Evolutionary conservation across 2,797 vertebrate species (phyloP), one percentile per base, ranked within the genome.

Genomic region (Pseudomugil tenellus): DNA sequence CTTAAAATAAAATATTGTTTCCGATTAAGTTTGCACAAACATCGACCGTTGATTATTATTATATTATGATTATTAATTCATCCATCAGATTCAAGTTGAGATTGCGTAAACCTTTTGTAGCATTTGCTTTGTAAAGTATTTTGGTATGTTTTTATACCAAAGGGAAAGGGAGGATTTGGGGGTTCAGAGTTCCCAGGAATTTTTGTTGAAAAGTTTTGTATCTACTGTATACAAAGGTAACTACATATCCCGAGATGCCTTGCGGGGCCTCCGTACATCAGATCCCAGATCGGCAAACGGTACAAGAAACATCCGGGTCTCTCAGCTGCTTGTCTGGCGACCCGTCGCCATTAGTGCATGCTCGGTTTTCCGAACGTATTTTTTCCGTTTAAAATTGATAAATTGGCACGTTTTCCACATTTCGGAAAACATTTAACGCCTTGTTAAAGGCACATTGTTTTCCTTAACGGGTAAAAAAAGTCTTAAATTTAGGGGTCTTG

Each of bases 311-410:
- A 96, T 97, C 95, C 96, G 96, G 97, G 96, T 91, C 86, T 86
- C 80, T 79, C 37, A 57, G 77, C 51, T 87, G 93, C 83, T 76
- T 92, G 89, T 94, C 91, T 94, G 97, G 97, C 97, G 96, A 95
- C 91, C 95, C 87, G 96, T 97, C 97, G 97, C 97, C 97, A 97
- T 96, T 96, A 93, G 84, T 68, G 81, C 35, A 67, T 68, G 77
- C 66, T 76, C 65, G 41, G 75, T 19, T 1, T 41, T 35, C 17
- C 61, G 68, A 72, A 70, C 31, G 4, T 60, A 2, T 53, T 57
- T 90, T 90, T 84, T 80, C 63, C 67, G 56, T 3, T 37, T 17
- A 71, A 90, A 91, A 85, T 81, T 78, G 71, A 25, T 21, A 57
- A 66, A 81, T 73, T 76, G 63, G 68, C 54, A 39, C 63, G 74